Base-by-base conservation (phyloP, 2,888 invertebrate species). In the Exephanes ischioxanthus region DNA sequence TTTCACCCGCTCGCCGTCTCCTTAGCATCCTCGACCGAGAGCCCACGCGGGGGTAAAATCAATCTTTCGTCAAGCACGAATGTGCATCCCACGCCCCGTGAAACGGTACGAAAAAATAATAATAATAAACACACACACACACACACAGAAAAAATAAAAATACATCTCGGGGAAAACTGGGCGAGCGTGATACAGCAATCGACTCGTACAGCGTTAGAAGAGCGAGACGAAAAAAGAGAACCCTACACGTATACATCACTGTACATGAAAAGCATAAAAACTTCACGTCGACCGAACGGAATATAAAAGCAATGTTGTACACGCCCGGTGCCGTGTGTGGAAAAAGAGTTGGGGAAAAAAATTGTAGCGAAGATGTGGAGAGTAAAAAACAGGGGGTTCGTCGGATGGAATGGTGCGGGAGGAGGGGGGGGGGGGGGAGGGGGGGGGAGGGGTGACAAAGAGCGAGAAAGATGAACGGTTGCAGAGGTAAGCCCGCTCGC, bases 101-200 rank as follows among this genome's bases (percentile, higher is more conserved):
- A 26, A 33, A 63, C 26, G 3, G 14, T n/a, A 19, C n/a, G n/a
- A 61, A 51, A 66, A 9, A 72, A 78, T 80, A 80, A 82, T 51
- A 83, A 41, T 9, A 2, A 41, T 3, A 41, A 1, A 41, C 41
- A 1, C 41, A 11, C 41, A 11, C 9, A 41, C 41, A 41, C 9
- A 41, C 41, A 11, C 33, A 37, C 5, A 6, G 11, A 41, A 83
- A 81, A 86, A 87, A 87, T 87, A 84, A 63, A 88, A 79, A 82
- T 75, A 83, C 70, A 85, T 83, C 51, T 48, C 66, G 70, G 68
- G 51, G 26, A 86, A 71, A 86, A 86, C 78, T 16, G 61, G 61
- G 26, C 61, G 61, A 63, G 61, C 61, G 61, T 63, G 61, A 63
- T 63, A 7, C 30, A 33, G 61, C 61, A 63, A 63, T 63, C 61